Conservation (phyloP, 2,113 vertebrate species). For the Onychostoma macrolepis region DNA sequence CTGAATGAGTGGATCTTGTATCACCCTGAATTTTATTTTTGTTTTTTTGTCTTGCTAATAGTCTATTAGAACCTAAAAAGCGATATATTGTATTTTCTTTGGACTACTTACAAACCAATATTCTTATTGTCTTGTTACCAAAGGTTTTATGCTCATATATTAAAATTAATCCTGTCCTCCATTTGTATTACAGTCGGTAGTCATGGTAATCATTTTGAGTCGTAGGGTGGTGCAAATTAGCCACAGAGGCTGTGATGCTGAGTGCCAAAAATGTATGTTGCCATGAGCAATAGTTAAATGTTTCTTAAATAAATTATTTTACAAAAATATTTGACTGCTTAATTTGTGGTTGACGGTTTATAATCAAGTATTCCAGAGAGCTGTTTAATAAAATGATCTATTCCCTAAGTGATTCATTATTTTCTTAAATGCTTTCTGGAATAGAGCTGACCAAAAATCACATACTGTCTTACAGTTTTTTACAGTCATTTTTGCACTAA, state of each 20-base stretch:
- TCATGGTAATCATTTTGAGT: background rate
- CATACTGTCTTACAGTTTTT: background rate
- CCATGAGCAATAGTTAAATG: background rate
- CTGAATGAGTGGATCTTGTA: background rate
- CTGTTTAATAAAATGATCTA: background rate
- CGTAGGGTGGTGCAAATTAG: background rate
- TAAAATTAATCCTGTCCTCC: background rate
- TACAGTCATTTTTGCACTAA: no score
- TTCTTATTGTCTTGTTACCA: background rate
- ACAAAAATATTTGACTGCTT: background rate
- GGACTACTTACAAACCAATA: background rate
- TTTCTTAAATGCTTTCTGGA: background rate
- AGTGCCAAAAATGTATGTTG: background rate
- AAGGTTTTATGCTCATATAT: background rate
- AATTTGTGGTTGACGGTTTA: background rate
- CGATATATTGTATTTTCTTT: background rate
- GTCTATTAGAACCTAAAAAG: no score
- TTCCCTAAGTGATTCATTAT: background rate
- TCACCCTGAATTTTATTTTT: no score
- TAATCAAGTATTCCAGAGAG: background rate
- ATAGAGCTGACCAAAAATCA: background rate
- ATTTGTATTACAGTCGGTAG: background rate
- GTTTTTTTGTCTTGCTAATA: no score
- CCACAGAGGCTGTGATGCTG: background rate
- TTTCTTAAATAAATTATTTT: background rate